Percentiles rank a stretch among this genome's conserved stretches.
Evolutionary conservation across 92 coral and sea anemone genomes (phyloP).

Genomic region (Parazoanthus darwini): DNA sequence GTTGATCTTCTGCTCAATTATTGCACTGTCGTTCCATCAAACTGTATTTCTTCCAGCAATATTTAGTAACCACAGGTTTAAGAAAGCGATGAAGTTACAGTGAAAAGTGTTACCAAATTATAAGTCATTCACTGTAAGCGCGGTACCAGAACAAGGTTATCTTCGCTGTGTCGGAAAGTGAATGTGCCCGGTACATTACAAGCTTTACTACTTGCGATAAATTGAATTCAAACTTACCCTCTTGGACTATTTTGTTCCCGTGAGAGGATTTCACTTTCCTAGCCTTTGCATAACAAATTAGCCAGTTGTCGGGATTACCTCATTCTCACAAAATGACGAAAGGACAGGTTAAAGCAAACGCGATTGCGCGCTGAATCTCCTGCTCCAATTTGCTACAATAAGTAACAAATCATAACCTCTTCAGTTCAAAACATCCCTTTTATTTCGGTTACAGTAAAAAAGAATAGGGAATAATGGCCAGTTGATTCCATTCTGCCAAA

Average conservation of each 20-base stretch:
- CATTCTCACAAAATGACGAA: conserved; percentile 17
- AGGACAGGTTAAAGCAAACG: neutral
- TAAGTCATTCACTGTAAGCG: neutral
- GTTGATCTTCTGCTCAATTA: neutral
- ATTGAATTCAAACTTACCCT: conserved; percentile 1
- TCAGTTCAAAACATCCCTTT: neutral
- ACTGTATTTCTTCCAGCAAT: neutral
- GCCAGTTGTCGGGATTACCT: neutral
- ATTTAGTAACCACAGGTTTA: neutral
- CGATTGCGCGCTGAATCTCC: neutral
- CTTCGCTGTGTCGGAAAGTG: neutral
- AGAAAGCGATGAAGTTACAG: neutral
- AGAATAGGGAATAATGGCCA: neutral
- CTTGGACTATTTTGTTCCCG: conserved; percentile 20
- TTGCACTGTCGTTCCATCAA: neutral
- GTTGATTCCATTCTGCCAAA: neutral
- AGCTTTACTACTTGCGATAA: neutral
- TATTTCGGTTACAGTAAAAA: neutral
- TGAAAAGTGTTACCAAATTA: neutral
- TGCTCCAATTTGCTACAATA: neutral
- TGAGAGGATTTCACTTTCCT: conserved; percentile 8
- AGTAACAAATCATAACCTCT: neutral
- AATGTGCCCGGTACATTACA: neutral
- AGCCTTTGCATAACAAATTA: conserved; percentile 29
- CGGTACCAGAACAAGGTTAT: neutral